Conservation (phyloP, 2,797 vertebrate genomes). For the Australoheros facetus region DNA sequence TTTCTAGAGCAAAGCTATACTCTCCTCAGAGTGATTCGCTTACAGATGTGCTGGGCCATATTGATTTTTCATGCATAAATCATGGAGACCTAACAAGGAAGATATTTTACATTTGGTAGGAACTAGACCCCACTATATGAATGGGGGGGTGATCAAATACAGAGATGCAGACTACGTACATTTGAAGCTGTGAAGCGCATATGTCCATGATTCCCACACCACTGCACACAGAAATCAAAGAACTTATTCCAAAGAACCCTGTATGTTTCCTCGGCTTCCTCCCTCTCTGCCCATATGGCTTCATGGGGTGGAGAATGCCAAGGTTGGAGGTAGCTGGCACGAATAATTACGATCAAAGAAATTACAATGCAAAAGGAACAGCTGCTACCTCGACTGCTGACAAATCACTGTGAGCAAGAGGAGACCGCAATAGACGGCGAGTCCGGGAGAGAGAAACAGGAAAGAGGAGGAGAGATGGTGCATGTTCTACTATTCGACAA, state of each 20-base stretch:
- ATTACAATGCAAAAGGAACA: slow-evolving; percentile 76
- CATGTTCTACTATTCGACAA: slow-evolving; percentile 48
- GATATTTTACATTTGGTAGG: slow-evolving; percentile 58
- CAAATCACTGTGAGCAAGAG: slow-evolving; percentile 66
- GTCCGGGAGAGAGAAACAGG: slow-evolving; percentile 28
- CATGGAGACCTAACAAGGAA: slow-evolving; percentile 48
- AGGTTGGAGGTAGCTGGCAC: slow-evolving; percentile 73
- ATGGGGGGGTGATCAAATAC: slow-evolving; percentile 60
- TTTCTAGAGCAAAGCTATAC: slow-evolving; percentile 45
- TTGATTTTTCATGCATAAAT: slow-evolving; percentile 68
- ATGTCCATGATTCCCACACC: slow-evolving; percentile 66
- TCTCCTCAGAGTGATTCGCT: slow-evolving; percentile 48
- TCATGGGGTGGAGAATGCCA: slow-evolving; percentile 63
- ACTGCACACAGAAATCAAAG: slow-evolving; percentile 69
- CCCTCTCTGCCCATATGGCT: slow-evolving; percentile 72
- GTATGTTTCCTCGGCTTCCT: slow-evolving; percentile 48
- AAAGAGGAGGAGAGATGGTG: slow-evolving; percentile 53
- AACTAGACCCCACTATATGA: slow-evolving; percentile 37
- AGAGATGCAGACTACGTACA: slow-evolving; percentile 33
- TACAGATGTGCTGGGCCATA: slow-evolving; percentile 52
- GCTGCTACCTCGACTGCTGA: slow-evolving; percentile 76
- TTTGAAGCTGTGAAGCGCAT: slow-evolving; percentile 62
- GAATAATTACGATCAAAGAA: slow-evolving; percentile 77
- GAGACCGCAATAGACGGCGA: slow-evolving; percentile 38
- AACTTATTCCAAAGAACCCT: slow-evolving; percentile 56